These are phyloP conservation scores for Mormyrops boulengeri DNA, from an alignment of 2,797 vertebrate genomes.

Conservation along the genomic window DNA sequence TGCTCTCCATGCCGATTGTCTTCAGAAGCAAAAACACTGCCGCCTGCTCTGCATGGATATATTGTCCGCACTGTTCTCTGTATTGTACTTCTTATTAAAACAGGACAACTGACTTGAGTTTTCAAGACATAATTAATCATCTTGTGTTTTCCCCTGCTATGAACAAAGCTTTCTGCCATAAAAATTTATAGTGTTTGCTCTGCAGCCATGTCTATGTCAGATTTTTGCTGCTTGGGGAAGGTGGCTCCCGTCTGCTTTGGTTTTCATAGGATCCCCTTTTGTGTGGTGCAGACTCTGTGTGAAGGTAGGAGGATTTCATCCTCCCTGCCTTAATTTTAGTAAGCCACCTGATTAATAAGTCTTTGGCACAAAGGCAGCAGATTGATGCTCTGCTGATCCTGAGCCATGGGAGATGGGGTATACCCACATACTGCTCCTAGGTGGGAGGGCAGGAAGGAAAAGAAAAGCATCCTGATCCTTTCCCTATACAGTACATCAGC, in stretches of 20 bases:
- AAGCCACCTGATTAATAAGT: neutral
- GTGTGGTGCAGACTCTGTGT: neutral
- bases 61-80: neutral
- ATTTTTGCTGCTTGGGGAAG: neutral
- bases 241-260: neutral
- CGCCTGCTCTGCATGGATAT: neutral
- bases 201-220: neutral
- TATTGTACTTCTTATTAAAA: neutral
- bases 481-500: neutral
- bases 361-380: neutral
- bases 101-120: neutral
- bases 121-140: neutral
- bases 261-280: neutral
- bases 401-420: neutral
- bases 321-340: neutral
- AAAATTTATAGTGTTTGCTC: neutral
- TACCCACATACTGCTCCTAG: neutral
- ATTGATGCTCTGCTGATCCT: neutral
- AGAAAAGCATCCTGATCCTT: neutral
- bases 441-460: too few relatives aligned
- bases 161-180: neutral
- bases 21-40: neutral
- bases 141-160: neutral
- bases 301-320: neutral
- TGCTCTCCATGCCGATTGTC: neutral